Conservation (phyloP, 1,140 invertebrate genomes). For the Halesus radiatus region DNA sequence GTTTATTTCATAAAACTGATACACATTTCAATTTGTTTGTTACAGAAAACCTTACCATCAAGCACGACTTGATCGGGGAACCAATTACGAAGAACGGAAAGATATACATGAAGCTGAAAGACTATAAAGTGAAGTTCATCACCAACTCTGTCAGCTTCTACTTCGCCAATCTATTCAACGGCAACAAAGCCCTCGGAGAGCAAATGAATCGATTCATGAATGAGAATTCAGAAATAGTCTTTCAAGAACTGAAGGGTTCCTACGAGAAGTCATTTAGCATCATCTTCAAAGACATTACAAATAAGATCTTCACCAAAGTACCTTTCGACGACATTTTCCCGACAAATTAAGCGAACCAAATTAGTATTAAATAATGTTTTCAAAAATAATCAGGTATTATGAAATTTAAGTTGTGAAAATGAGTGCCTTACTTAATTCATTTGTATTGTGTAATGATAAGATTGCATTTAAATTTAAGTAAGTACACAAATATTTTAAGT, state of each 20-base stretch:
- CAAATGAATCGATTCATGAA: constrained; percentile 76
- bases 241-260: constrained; percentile 74
- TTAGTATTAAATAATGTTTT: constrained; percentile 1
- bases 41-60: constrained; percentile 73
- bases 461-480: background rate
- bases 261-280: constrained; percentile 75
- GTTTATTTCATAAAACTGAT: no score
- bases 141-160: constrained; percentile 70
- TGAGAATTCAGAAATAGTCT: constrained; percentile 76
- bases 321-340: constrained; percentile 76
- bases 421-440: no score
- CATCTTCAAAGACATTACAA: constrained; percentile 74
- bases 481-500: background rate
- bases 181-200: constrained; percentile 71
- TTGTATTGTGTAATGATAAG: no score
- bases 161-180: constrained; percentile 76
- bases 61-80: constrained; percentile 73
- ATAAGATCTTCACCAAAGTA: constrained; percentile 75
- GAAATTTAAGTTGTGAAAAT: no score
- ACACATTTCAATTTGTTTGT: constrained; percentile 43
- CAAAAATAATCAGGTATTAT: background rate
- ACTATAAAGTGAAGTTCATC: constrained; percentile 72
- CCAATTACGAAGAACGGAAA: constrained; percentile 71
- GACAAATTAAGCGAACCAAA: constrained; percentile 59
- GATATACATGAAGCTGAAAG: constrained; percentile 73